A percentile compares a stretch with the other conserved stretches of the same genome.
Evolutionary conservation across 2,797 vertebrate genomes (phyloP).

Genomic region (Aulostomus chinensis): DNA sequence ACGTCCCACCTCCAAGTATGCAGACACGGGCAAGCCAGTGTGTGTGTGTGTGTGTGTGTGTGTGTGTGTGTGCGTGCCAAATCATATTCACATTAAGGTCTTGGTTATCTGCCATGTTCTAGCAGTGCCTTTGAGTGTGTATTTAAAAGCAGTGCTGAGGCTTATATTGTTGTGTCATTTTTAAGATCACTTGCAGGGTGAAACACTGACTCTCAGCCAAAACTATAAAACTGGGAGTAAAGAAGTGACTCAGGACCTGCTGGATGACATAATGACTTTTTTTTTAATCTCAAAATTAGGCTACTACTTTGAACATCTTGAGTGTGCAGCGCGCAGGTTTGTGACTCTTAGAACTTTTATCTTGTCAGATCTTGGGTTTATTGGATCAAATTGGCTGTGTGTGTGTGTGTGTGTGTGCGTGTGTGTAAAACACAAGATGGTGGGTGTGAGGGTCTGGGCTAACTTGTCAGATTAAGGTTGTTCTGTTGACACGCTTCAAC

Average conservation of each 20-base stretch:
- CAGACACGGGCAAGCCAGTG: slow-evolving; percentile 41
- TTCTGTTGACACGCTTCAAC: slow-evolving; percentile 69
- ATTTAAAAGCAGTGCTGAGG: not conserved
- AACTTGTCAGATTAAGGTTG: slow-evolving; percentile 35
- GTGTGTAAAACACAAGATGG: slow-evolving; percentile 10
- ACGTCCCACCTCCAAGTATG: slow-evolving; percentile 45
- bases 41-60: too few relatives aligned
- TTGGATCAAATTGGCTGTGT: slow-evolving; percentile 34
- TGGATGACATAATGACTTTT: slow-evolving; percentile 34
- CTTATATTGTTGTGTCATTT: slow-evolving; percentile 6
- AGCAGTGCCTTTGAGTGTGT: slow-evolving; percentile 7
- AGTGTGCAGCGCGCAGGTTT: slow-evolving; percentile 9
- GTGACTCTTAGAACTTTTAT: slow-evolving; percentile 38
- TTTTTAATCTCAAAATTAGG: slow-evolving; percentile 39
- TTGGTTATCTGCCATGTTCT: slow-evolving; percentile 18
- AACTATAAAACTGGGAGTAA: slow-evolving; percentile 15
- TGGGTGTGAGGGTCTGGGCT: slow-evolving; percentile 22
- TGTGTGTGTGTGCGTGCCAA: slow-evolving; percentile 40
- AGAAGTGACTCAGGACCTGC: slow-evolving; percentile 19
- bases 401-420: slow-evolving; percentile 18
- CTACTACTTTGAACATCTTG: slow-evolving; percentile 35
- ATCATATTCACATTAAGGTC: slow-evolving; percentile 14
- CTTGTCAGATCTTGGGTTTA: slow-evolving; percentile 46
- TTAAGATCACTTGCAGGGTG: not conserved
- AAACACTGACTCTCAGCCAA: slow-evolving; percentile 13